These are phyloP conservation scores for Perdita meconis DNA, from an alignment of 2,888 invertebrate species.

Conservation along the genomic window DNA sequence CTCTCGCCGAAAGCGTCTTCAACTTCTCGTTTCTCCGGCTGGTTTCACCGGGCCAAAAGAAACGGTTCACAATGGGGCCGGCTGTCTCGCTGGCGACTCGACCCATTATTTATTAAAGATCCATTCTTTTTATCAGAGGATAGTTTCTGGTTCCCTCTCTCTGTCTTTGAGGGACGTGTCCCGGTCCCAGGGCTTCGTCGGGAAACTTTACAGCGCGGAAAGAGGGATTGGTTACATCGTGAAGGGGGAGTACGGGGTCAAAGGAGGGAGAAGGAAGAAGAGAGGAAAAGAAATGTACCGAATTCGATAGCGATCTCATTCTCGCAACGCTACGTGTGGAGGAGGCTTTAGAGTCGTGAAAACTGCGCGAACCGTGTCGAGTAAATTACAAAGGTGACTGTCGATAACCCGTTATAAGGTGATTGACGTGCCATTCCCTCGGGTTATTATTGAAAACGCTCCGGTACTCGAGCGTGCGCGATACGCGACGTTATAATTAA, in stretches of 20 bases:
- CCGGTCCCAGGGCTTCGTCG: slow-evolving; percentile 48
- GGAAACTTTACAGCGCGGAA: slow-evolving; percentile 74
- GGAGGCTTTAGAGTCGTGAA: slow-evolving; percentile 31
- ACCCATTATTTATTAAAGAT: slow-evolving; percentile 72
- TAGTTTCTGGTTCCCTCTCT: slow-evolving; percentile 58
- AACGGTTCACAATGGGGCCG: slow-evolving; percentile 64
- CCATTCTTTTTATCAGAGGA: slow-evolving; percentile 70
- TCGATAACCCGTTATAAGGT: slow-evolving; percentile 40
- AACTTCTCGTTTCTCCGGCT: slow-evolving; percentile 63
- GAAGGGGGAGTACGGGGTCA: background rate
- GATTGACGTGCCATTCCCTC: slow-evolving; percentile 10
- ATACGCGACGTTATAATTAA: slow-evolving; percentile 4
- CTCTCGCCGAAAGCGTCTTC: slow-evolving; percentile 65
- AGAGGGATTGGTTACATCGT: slow-evolving; percentile 58
- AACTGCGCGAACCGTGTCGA: slow-evolving; percentile 17
- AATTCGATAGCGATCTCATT: slow-evolving; percentile 35
- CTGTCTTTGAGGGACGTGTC: slow-evolving; percentile 44
- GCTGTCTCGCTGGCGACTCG: slow-evolving; percentile 60
- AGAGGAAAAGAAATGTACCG: slow-evolving; percentile 14
- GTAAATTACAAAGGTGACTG: slow-evolving; percentile 46
- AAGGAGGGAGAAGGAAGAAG: background rate
- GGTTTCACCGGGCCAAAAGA: slow-evolving; percentile 61
- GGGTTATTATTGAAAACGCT: slow-evolving; percentile 28
- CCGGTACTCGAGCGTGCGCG: background rate
- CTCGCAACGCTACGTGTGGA: slow-evolving; percentile 31